Conservation (phyloP, 2,888 invertebrate genomes). For the Lasioglossum lativentre region DNA sequence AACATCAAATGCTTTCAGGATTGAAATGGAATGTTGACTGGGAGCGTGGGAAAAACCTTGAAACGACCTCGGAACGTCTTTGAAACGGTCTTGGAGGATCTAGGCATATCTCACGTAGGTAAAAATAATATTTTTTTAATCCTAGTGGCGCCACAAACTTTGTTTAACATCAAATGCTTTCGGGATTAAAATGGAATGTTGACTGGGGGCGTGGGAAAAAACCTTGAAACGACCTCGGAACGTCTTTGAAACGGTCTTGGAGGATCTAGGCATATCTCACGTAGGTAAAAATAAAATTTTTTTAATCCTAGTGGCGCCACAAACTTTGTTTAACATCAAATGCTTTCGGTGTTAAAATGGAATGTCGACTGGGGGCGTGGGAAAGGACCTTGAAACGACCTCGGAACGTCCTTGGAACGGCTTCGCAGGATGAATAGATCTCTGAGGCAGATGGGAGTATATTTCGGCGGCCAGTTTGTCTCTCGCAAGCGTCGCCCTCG, state of each 20-base stretch:
- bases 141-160: fast-evolving
- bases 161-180: background rate
- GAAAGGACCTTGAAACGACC: background rate
- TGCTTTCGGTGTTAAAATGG: too few relatives aligned
- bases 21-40: too few relatives aligned
- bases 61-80: background rate
- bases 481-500: background rate
- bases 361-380: background rate
- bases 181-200: too few relatives aligned
- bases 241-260: background rate
- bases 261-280: background rate
- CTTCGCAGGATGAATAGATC: background rate
- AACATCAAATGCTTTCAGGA: too few relatives aligned
- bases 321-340: background rate
- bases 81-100: background rate
- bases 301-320: background rate
- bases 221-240: background rate
- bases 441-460: background rate
- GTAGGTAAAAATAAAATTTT: too few relatives aligned
- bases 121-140: too few relatives aligned
- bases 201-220: background rate
- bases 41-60: background rate
- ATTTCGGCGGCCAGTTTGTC: background rate
- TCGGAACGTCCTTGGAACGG: background rate
- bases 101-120: too few relatives aligned